Evolutionary conservation across 1,140 invertebrate genomes (phyloP).

Genomic region (Bombus fervidus): DNA sequence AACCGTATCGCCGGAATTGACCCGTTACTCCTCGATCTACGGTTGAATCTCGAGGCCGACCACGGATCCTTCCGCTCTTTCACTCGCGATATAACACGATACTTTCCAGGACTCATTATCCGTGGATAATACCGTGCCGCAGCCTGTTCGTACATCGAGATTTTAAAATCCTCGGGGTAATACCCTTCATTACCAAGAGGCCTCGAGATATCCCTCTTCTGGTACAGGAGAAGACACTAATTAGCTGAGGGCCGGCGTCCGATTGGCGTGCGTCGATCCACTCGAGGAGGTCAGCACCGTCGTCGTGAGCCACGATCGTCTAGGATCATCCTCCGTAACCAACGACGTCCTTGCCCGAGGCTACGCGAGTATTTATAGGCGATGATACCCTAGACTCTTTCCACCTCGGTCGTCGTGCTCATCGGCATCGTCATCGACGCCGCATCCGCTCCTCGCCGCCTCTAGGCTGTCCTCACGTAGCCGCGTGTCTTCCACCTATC

Average conservation of each 20-base stretch:
- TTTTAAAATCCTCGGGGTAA: conserved; percentile 51
- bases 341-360: conserved; percentile 71
- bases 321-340: conserved; percentile 58
- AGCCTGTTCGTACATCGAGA: conserved; percentile 3
- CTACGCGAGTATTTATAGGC: conserved; percentile 68
- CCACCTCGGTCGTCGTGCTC: conserved; percentile 38
- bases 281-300: conserved; percentile 44
- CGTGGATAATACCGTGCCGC: conserved; percentile 43
- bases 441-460: background rate
- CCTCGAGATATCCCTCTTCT: conserved; percentile 34
- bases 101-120: conserved; percentile 60
- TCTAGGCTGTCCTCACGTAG: background rate
- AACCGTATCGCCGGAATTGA: conserved; percentile 44
- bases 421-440: conserved; percentile 44
- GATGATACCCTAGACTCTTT: conserved; percentile 69
- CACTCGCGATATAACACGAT: conserved; percentile 38
- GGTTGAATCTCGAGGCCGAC: conserved; percentile 44
- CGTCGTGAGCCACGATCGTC: conserved; percentile 38
- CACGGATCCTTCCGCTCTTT: conserved; percentile 38
- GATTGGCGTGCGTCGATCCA: conserved; percentile 45
- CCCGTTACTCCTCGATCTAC: conserved; percentile 55
- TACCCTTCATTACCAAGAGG: conserved; percentile 55
- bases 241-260: conserved; percentile 50
- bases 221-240: conserved; percentile 55
- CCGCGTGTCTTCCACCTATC: conserved; percentile 8